Base-by-base conservation (phyloP, 2,113 vertebrate genomes). In the Platichthys stellatus region DNA sequence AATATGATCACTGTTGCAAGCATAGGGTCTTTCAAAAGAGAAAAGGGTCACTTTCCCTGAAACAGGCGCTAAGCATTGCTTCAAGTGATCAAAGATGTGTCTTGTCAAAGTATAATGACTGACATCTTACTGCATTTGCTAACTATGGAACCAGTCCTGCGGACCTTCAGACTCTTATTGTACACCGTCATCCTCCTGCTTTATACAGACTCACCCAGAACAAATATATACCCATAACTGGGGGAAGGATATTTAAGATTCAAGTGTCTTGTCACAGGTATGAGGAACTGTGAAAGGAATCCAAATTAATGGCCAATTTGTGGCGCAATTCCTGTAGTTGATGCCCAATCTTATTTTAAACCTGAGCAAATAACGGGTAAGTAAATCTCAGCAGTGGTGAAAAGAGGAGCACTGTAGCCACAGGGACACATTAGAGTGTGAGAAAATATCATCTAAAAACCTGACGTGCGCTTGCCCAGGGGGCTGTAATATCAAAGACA, bases 371-470 rank as follows among this genome's bases (percentile, higher is more conserved):
- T 38, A 15, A 15, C 23, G 66, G 20, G 45, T 74, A 61, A 74
- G 65, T 49, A 38, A 40, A 51, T 62, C 56, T 45, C 3, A n/a
- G 31, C 4, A 2, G 38, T 18, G 59, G 28, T 59, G 21, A 26
- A 35, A 24, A 20, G 24, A 69, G 64, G 40, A 18, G 14, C 3
- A 0, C 7, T 43, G 59, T 18, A 65, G 51, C 63, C 72, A 64
- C 47, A n/a, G 49, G 56, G 21, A 15, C 31, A 80, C 76, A 76
- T 76, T 86, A 74, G 47, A 23, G 51, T 59, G 10, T 40, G 66
- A 60, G 67, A 60, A 11, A 24, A 24, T n/a, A 26, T 66, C 24
- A 18, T 18, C 10, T 10, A 3, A 64, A 69, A 67, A 38, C 58
- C 58, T 8, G 54, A 24, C 15, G 14, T 38, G 61, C 1, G 2